Conservation (phyloP, 2,113 vertebrate genomes). For the Scolopax mira region DNA sequence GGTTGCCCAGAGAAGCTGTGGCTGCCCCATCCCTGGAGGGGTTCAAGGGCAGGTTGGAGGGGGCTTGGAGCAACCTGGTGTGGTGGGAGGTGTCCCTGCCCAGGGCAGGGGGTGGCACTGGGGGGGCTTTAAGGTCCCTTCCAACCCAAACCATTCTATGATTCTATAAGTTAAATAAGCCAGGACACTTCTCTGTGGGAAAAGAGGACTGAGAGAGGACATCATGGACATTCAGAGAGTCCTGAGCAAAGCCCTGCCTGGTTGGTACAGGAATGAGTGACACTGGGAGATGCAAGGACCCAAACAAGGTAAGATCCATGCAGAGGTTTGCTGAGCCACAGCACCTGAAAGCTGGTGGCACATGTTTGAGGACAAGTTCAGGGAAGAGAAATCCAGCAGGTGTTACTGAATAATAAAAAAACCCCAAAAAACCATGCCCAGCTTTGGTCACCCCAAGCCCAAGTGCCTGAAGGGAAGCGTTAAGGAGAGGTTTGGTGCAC, state of each 20-base stretch:
- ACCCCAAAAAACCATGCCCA: not conserved
- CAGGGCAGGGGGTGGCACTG: too few species aligned
- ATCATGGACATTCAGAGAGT: not conserved
- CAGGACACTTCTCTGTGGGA: not conserved
- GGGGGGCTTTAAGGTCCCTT: too few species aligned
- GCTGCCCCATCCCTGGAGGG: too few species aligned
- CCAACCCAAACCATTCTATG: too few species aligned
- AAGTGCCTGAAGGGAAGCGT: not conserved
- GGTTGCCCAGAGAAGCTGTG: too few species aligned
- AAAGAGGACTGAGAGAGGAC: not conserved
- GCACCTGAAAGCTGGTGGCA: not conserved
- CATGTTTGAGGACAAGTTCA: not conserved
- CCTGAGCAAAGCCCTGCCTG: not conserved
- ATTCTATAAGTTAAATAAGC: not conserved
- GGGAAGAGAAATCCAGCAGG: not conserved
- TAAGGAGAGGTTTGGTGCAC: not conserved
- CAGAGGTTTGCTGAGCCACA: not conserved
- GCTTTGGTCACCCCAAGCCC: too few species aligned
- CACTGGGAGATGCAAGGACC: not conserved
- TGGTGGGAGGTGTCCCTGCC: too few species aligned
- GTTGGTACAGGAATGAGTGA: not conserved
- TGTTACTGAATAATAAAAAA: not conserved
- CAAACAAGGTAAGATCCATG: not conserved
- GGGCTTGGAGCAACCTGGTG: too few species aligned
- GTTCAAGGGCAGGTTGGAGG: too few species aligned